Evolutionary conservation across 2,797 vertebrate genomes (phyloP).

Genomic region (Poecilia wingei): DNA sequence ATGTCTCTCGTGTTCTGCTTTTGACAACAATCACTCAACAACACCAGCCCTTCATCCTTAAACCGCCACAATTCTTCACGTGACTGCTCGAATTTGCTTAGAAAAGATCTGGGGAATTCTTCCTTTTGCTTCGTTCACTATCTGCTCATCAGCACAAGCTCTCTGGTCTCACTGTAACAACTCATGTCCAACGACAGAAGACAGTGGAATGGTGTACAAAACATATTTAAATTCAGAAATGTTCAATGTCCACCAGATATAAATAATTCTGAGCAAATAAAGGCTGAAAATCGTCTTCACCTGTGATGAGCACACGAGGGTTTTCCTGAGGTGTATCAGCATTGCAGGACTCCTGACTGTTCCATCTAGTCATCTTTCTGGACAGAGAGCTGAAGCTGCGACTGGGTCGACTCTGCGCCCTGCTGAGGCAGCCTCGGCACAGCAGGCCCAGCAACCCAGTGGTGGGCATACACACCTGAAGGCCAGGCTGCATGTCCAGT

Average conservation of each 20-base stretch:
- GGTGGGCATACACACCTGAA: constrained; percentile 48
- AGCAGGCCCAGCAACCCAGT: constrained; percentile 50
- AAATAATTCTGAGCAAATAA: background rate
- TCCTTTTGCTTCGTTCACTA: background rate
- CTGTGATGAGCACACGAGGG: constrained; percentile 82
- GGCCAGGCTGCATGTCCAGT: constrained; percentile 65
- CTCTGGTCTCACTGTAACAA: constrained; percentile 4
- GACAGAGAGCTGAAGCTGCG: constrained; percentile 62
- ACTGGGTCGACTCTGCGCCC: constrained; percentile 16
- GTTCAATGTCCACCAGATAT: constrained; percentile 14
- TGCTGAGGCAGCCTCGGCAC: constrained; percentile 55
- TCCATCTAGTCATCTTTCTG: constrained; percentile 72
- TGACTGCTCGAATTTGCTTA: background rate
- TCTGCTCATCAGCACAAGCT: background rate
- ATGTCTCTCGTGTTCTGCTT: constrained; percentile 21
- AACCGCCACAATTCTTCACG: background rate
- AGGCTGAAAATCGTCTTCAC: constrained; percentile 46
- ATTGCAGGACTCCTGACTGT: constrained; percentile 50
- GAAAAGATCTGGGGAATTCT: background rate
- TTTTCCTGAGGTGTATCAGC: constrained; percentile 51
- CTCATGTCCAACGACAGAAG: constrained; percentile 10
- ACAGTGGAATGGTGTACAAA: constrained; percentile 31
- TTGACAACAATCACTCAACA: background rate
- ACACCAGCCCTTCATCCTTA: background rate
- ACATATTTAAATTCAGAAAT: constrained; percentile 19